Conservation (phyloP, 1,140 invertebrate species). For the Piezodorus guildinii region DNA sequence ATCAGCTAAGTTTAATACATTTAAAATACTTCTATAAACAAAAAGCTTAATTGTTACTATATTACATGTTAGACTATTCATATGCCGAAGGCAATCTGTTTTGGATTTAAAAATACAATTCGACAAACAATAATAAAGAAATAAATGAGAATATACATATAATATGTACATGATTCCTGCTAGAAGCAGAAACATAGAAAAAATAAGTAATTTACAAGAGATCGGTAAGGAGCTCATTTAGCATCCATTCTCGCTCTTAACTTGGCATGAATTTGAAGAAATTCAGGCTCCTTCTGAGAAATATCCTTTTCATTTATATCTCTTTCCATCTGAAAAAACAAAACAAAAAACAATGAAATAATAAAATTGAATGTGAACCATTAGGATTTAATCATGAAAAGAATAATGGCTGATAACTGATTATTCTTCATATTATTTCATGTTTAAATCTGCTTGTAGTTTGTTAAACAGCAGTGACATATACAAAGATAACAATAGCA, state of each 20-base stretch:
- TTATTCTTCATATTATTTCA: no score
- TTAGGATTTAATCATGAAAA: no score
- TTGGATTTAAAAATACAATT: no score
- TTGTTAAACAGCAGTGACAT: no score
- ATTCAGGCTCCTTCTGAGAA: conserved; percentile 33
- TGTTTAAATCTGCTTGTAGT: no score
- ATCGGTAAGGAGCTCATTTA: conserved; percentile 26
- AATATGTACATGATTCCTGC: conserved; percentile 4
- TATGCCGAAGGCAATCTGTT: not conserved
- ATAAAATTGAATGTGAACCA: no score
- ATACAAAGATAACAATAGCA: no score
- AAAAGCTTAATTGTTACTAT: not conserved
- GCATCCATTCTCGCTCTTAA: conserved; percentile 35
- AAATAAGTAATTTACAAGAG: conserved; percentile 5
- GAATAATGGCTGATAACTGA: no score
- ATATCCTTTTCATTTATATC: conserved; percentile 29
- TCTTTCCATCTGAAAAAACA: conserved; percentile 29
- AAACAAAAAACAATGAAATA: no score
- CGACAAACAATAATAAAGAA: not conserved
- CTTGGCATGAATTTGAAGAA: conserved; percentile 38
- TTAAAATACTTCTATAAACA: no score
- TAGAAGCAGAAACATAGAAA: not conserved
- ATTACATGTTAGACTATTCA: not conserved
- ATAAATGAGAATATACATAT: not conserved
- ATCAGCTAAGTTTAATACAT: not conserved